Evolutionary conservation across 2,888 invertebrate genomes (phyloP).

Genomic region (Marronus borbonicus): DNA sequence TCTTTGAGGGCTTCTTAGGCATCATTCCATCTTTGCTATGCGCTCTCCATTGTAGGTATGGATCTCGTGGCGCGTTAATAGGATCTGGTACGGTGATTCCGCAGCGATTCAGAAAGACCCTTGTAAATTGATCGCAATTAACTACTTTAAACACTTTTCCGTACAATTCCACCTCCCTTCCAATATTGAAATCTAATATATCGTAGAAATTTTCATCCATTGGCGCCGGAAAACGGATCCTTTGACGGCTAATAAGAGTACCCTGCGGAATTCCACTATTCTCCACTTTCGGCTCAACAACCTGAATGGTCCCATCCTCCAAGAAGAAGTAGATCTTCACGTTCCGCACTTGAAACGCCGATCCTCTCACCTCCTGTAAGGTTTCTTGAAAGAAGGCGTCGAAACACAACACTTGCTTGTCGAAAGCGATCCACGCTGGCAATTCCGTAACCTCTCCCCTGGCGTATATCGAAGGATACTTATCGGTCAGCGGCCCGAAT

Average conservation of each 20-base stretch:
- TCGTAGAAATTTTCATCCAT: slow-evolving; percentile 85
- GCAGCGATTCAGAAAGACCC: slow-evolving; percentile 86
- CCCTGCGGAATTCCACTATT: slow-evolving; percentile 93
- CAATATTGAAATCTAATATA: slow-evolving; percentile 90
- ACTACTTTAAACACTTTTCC: slow-evolving; percentile 87
- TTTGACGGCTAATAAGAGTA: slow-evolving; percentile 85
- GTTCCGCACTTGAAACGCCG: slow-evolving; percentile 81
- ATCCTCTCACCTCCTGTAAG: slow-evolving; percentile 80
- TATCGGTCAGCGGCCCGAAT: slow-evolving; percentile 74
- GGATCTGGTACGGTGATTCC: slow-evolving; percentile 89
- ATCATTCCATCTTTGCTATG: slow-evolving; percentile 64
- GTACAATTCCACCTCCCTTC: slow-evolving; percentile 84
- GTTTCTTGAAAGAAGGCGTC: slow-evolving; percentile 87
- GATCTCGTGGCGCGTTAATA: slow-evolving; percentile 73
- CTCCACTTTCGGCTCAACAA: slow-evolving; percentile 84
- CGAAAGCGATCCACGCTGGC: slow-evolving; percentile 91
- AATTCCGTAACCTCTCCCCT: slow-evolving; percentile 82
- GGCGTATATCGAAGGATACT: slow-evolving; percentile 81
- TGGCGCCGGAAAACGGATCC: slow-evolving; percentile 83
- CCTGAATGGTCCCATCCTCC: slow-evolving; percentile 94
- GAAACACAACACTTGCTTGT: slow-evolving; percentile 88
- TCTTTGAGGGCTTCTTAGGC: slow-evolving; percentile 73
- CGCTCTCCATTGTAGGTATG: slow-evolving; percentile 71
- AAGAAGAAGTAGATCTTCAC: slow-evolving; percentile 90
- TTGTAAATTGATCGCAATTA: slow-evolving; percentile 90